A percentile compares a stretch with the other conserved stretches of the same genome.
Conservation (phyloP, 2,888 invertebrate genomes). For the Melieria omissa region DNA sequence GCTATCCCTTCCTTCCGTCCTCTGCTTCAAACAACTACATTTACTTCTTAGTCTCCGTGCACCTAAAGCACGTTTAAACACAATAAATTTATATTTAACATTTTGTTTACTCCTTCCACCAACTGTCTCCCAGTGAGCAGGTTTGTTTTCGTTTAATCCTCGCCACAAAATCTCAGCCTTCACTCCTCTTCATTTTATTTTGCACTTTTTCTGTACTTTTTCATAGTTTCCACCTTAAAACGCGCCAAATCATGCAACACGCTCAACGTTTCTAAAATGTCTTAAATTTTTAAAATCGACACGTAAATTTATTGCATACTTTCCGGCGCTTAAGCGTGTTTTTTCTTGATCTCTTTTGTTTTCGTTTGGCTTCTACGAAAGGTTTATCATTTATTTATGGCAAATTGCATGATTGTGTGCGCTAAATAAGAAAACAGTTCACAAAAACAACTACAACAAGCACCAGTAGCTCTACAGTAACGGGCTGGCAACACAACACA, state of each 20-base stretch:
- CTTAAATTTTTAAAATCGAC: conserved; percentile 34
- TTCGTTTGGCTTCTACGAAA: not conserved
- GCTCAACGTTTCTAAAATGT: not conserved
- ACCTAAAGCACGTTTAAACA: conserved; percentile 7
- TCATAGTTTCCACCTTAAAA: no score
- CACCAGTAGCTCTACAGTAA: conserved; percentile 1
- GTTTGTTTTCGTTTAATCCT: no score
- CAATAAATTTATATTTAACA: conserved; percentile 12
- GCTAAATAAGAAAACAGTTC: conserved; percentile 14
- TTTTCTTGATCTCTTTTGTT: not conserved
- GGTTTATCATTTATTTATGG: conserved; percentile 32
- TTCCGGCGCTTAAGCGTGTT: conserved; percentile 1
- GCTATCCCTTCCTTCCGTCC: no score
- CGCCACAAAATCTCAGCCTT: no score
- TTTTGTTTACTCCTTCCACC: not conserved
- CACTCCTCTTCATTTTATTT: not conserved
- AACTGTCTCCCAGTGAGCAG: no score
- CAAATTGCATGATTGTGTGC: conserved; percentile 30
- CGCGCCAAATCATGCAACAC: conserved; percentile 2
- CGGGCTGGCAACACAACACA: conserved; percentile 8
- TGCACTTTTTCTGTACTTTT: no score
- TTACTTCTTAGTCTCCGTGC: not conserved
- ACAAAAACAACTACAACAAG: conserved; percentile 8
- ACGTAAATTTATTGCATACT: conserved; percentile 33
- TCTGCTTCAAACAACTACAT: no score